Conservation (phyloP, 2,888 invertebrate species). For the Ypsolopha scabrella region DNA sequence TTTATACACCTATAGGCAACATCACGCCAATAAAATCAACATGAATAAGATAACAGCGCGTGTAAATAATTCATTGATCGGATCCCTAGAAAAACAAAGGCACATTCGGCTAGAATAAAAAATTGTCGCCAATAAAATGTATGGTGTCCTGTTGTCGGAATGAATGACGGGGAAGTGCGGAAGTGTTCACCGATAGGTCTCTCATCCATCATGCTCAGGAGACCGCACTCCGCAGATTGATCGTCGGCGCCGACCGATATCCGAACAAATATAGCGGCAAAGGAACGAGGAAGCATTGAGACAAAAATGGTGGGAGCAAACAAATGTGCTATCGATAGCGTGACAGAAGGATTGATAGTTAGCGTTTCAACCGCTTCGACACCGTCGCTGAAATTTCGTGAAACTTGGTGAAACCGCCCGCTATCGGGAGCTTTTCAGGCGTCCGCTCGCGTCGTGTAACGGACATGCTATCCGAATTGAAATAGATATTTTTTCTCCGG, state of each 20-base stretch:
- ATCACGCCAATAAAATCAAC: constrained; percentile 26
- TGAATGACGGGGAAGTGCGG: constrained; percentile 19
- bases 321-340: constrained; percentile 63
- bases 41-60: constrained; percentile 24
- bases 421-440: too few relatives aligned
- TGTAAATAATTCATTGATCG: constrained; percentile 48
- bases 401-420: too few relatives aligned
- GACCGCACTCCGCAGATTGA: constrained; percentile 51
- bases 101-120: constrained; percentile 20
- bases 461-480: too few relatives aligned
- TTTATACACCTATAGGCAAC: constrained; percentile 1
- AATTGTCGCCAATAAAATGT: constrained; percentile 38
- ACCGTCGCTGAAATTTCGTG: neutral
- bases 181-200: constrained; percentile 26
- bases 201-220: constrained; percentile 57
- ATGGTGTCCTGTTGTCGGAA: constrained; percentile 31
- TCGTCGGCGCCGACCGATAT: constrained; percentile 14
- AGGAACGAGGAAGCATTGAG: constrained; percentile 40
- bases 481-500: too few relatives aligned
- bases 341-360: constrained; percentile 66
- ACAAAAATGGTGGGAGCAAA: constrained; percentile 65
- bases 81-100: constrained; percentile 33
- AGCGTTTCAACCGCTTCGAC: constrained; percentile 10
- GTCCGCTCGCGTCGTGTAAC: too few relatives aligned
- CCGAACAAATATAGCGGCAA: constrained; percentile 21